phyloP scores from a whole-genome alignment of 2,888 invertebrate genomes.

The Athrips mouffetella region DNA sequence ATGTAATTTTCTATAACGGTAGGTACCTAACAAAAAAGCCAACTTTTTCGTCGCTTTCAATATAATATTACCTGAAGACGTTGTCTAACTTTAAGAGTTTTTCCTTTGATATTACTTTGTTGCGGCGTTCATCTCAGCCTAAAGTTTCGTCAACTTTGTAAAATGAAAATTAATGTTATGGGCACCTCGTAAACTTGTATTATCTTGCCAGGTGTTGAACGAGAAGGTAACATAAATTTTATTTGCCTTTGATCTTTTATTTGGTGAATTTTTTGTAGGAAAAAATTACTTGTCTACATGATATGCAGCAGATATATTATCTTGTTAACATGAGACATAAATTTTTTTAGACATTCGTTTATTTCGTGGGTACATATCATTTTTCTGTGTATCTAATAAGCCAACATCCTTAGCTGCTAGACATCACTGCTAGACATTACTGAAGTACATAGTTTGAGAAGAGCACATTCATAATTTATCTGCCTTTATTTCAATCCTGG shows the following conservation, averaged over 20 bases:
- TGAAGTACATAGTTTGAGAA: too few relatives aligned
- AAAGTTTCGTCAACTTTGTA: constrained; percentile 12
- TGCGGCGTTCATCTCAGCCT: constrained; percentile 15
- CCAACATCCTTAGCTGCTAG: too few relatives aligned
- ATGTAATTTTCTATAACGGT: not conserved
- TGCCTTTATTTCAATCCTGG: too few relatives aligned
- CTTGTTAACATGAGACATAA: too few relatives aligned
- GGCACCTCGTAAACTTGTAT: constrained; percentile 2
- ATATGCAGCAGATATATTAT: too few relatives aligned
- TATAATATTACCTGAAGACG: constrained; percentile 32
- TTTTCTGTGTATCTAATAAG: too few relatives aligned
- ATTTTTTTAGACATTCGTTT: too few relatives aligned
- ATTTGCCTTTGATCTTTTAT: not conserved
- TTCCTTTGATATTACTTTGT: constrained; percentile 35
- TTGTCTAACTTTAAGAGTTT: constrained; percentile 29
- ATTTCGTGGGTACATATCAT: too few relatives aligned
- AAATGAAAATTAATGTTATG: constrained; percentile 10
- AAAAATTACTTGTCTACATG: too few relatives aligned
- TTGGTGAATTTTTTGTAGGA: too few relatives aligned
- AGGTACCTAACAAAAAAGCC: constrained; percentile 21
- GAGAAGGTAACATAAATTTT: not conserved
- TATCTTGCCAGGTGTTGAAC: not conserved
- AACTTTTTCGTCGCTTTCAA: constrained; percentile 29
- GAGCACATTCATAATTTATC: too few relatives aligned
- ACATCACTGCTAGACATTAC: too few relatives aligned